Base-by-base conservation (phyloP, 1,140 invertebrate genomes). In the Brachionus koreanus region DNA sequence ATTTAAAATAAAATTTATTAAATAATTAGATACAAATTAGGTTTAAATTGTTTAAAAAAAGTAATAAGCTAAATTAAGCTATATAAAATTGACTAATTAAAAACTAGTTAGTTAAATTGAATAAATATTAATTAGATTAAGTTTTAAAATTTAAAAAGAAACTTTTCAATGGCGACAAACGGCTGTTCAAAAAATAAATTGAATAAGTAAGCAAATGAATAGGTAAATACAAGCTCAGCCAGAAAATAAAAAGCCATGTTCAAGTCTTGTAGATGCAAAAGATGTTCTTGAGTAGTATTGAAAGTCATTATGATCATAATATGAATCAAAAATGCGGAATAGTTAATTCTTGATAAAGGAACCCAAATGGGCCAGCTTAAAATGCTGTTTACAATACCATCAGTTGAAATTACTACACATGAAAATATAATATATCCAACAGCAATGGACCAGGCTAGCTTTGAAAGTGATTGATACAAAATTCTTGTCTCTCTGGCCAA, bases 291-390 rank as follows among this genome's bases (percentile, higher is more conserved):
- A 13, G 35, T 79, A 10, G 25, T n/a, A 79, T 79, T 61, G 23
- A 42, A 79, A 10, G 19, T n/a, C 33, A 61, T 61, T 35, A 79
- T 79, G 13, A 79, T 33, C n/a, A 57, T 25, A 9, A 57, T 86
- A 89, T 97, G 95, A 10, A 96, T 91, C 25, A 97, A 90, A 87
- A 96, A 97, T 9, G 94, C 93, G 86, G 93, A 93, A 88, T 95
- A 97, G 1, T 94, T 95, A 42, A 97, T 90, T 74, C 94, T 90
- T 84, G 93, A 94, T n/a, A 96, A 89, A 0, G 95, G 95, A 84
- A 94, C 91, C 57, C 94, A 90, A 0, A 93, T 91, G 42, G 91
- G 90, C 87, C 94, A 94, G 0, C 93, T 94, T 19, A 97, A 89
- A 23, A 95, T 88, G 0, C 90, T 91, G 74, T 92, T 91, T 35